Base-by-base conservation (phyloP, 2,888 invertebrate genomes). In the Caenorhabditis wallacei region DNA sequence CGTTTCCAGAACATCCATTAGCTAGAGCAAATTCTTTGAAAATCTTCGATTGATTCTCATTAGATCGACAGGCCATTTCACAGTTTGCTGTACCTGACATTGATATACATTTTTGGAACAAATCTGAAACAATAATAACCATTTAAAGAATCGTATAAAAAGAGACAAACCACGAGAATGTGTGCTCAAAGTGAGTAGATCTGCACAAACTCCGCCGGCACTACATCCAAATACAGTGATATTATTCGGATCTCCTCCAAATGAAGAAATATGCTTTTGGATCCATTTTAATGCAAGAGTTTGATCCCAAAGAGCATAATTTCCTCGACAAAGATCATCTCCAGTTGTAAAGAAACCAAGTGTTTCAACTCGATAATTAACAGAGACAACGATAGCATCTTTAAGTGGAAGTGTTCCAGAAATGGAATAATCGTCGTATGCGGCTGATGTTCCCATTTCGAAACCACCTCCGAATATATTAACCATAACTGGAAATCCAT, bases 161-260 rank as follows among this genome's bases (percentile, higher is more conserved):
- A 16, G 1, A 13, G 0, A 20, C 20, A 24, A 11, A 84, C 88
- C 80, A 79, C 81, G 70, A 16, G 88, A 86, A 61, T 85, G 80
- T 10, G 86, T 84, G 16, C 86, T 86, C 20, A 88, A 46, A 2
- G 79, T 54, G 7, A 88, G 75, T 10, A 87, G 69, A 66, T 88
- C 88, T 1, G 75, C 84, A 48, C 75, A 80, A 10, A 80, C 84
- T 18, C 85, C 89, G 8, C 89, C 89, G n/a, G 89, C 89, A 71
- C 87, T 87, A 46, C 88, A 87, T 1, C 89, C 90, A 68, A 90
- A 90, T 13, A 90, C 83, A 1, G 91, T 91, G 11, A 91, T 85
- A 59, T 87, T 88, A n/a, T 78, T 71, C 2, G 90, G 85, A 64
- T 91, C 85, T 16, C 91, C 91, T 20, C 90, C 89, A 70, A 91